Conservation (phyloP, 2,888 invertebrate species). For the Acheta domesticus region DNA sequence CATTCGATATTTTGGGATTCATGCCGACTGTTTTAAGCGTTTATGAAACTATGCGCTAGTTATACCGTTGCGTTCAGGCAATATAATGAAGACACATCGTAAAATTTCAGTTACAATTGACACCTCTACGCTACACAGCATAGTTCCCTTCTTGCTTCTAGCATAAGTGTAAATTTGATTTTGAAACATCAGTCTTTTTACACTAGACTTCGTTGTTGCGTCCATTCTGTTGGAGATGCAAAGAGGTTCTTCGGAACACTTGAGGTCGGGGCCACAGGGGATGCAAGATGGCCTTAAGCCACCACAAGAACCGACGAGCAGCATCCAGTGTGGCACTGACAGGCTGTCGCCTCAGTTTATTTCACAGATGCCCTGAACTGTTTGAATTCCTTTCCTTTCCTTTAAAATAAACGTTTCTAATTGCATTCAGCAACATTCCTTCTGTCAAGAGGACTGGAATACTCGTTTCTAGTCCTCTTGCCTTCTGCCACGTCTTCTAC, state of each 20-base stretch:
- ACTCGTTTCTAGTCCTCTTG: too few species aligned
- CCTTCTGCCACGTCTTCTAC: too few species aligned
- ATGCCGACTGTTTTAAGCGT: too few species aligned
- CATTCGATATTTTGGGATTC: too few species aligned
- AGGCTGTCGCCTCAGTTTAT: too few species aligned
- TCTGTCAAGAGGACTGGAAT: too few species aligned
- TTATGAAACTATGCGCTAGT: neutral
- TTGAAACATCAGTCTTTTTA: neutral
- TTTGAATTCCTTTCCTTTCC: too few species aligned
- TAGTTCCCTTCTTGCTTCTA: neutral
- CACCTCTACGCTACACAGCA: neutral
- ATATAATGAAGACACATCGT: conserved; percentile 2
- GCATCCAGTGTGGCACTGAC: too few species aligned
- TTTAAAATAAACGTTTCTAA: too few species aligned
- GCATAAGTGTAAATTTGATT: neutral
- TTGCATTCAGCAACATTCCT: too few species aligned
- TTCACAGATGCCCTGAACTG: too few species aligned
- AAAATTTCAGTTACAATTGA: neutral
- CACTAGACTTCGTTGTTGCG: neutral
- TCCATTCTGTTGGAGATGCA: neutral
- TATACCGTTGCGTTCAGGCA: neutral
- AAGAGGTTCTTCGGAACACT: neutral
- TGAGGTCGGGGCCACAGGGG: conserved; percentile 18
- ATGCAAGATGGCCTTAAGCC: neutral
- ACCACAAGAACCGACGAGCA: neutral